Evolutionary conservation across 2,797 vertebrate species (phyloP), one percentile per base, ranked within the genome.

Genomic region (Calcarius lapponicus): DNA sequence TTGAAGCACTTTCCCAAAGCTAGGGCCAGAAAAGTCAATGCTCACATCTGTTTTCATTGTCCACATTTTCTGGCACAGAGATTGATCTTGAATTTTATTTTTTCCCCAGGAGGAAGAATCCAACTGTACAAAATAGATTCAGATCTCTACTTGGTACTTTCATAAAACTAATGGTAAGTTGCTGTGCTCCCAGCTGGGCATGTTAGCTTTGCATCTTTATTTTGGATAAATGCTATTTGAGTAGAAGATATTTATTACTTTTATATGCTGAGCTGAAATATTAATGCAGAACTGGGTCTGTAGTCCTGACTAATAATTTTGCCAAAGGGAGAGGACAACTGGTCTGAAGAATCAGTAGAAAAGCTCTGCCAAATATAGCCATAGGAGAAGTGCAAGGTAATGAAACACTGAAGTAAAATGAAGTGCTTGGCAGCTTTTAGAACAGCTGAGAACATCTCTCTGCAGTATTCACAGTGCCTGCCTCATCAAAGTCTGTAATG

Each of bases 11-110:
- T 93, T 85, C 40, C 36, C 51, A 76, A 48, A 45, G 38, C 19
- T 11, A 43, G 36, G 31, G 43, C 36, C 56, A 57, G 38, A 75
- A 91, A 89, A 82, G 29, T 53, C 73, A 85, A 73, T 70, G 48
- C 17, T 94, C 9, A 56, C 56, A 89, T 89, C 79, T 92, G 45
- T 73, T 89, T 92, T 73, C 51, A 57, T 80, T 76, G 74, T 89
- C 58, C 43, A 25, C 17, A 19, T 70, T 75, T 95, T 86, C 75
- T 87, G 56, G 48, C 60, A 70, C 5, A 60, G 43, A 61, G 15
- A 42, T 51, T n/a, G 47, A 36, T 61, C 34, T 54, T 61, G 22
- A 61, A 51, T 32, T 71, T 67, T 54, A 24, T 73, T 53, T 60
- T 26, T 11, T 3, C 5, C 18, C 47, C 8, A 17, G 56, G 93